Percentiles rank a stretch among this genome's conserved stretches.
These are phyloP conservation scores for Phlogophora meticulosa DNA, from an alignment of 2,888 invertebrate genomes.

Conservation along the genomic window DNA sequence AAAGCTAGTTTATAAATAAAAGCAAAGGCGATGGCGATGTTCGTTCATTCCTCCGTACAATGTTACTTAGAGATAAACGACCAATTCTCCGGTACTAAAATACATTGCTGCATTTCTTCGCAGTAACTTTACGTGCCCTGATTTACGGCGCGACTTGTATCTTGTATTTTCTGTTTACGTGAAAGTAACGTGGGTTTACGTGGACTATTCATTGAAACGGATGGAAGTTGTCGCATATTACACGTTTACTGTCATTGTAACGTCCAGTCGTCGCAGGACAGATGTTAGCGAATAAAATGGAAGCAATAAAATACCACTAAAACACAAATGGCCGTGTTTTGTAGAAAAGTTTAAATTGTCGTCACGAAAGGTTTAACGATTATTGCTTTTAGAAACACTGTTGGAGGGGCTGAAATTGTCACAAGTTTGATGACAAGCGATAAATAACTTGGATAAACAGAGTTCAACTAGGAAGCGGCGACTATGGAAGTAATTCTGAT, in stretches of 20 bases:
- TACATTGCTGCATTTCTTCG: conserved; percentile 59
- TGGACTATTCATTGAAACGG: conserved; percentile 34
- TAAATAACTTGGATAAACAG: conserved; percentile 9
- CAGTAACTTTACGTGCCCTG: conserved; percentile 37
- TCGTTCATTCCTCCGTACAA: conserved; percentile 46
- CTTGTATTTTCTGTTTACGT: conserved; percentile 29
- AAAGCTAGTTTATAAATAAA: conserved; percentile 51
- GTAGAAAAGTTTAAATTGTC: conserved; percentile 48
- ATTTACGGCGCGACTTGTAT: conserved; percentile 44
- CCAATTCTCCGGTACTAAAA: conserved; percentile 47
- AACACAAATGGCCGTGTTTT: conserved; percentile 33
- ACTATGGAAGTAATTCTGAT: background rate
- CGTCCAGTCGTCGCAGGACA: conserved; percentile 18
- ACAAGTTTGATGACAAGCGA: conserved; percentile 25
- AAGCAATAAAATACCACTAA: conserved; percentile 40
- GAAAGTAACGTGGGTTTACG: conserved; percentile 19
- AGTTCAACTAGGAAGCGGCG: conserved; percentile 6
- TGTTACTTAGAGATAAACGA: conserved; percentile 61
- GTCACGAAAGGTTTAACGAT: conserved; percentile 46
- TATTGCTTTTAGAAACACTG: conserved; percentile 31
- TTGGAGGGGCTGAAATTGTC: conserved; percentile 1
- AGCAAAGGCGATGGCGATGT: conserved; percentile 40
- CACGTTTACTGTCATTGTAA: conserved; percentile 38
- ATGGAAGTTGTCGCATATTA: conserved; percentile 21
- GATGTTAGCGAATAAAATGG: conserved; percentile 49